Conservation (phyloP, 92 coral and sea anemone species). For the Zoanthus sociatus region DNA sequence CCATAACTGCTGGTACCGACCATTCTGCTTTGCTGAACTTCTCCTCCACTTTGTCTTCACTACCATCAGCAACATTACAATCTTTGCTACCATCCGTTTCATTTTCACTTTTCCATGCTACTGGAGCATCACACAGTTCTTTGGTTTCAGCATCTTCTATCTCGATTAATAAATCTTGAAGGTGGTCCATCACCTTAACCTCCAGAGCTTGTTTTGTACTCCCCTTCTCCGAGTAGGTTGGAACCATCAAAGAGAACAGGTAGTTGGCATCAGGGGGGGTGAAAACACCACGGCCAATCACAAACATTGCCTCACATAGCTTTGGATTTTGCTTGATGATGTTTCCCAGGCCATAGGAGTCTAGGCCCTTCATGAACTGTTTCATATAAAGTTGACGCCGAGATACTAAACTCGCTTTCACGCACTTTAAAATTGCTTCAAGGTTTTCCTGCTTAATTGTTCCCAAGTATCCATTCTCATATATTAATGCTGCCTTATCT, state of each 20-base stretch:
- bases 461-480: conserved; percentile 15
- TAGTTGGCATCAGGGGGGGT: conserved; percentile 45
- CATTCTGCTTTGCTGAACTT: conserved; percentile 46
- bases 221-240: conserved; percentile 52
- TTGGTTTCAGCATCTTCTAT: conserved; percentile 40
- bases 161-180: conserved; percentile 21
- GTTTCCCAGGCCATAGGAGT: conserved; percentile 18
- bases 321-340: conserved; percentile 42
- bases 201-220: conserved; percentile 40
- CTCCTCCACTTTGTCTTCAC: conserved; percentile 5
- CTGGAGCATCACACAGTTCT: conserved; percentile 31
- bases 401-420: conserved; percentile 10
- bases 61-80: conserved; percentile 11
- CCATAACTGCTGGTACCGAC: conserved; percentile 33
- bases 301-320: conserved; percentile 31
- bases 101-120: conserved; percentile 40
- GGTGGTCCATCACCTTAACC: conserved; percentile 48
- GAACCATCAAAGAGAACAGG: conserved; percentile 54
- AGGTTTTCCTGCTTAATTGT: conserved; percentile 16
- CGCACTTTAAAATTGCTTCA: neutral
- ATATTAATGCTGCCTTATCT: neutral
- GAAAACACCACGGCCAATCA: conserved; percentile 28
- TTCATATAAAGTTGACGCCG: conserved; percentile 14
- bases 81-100: conserved; percentile 13
- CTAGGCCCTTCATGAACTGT: conserved; percentile 8